Conservation (phyloP, 2,888 invertebrate genomes). For the Cenopis cana region DNA sequence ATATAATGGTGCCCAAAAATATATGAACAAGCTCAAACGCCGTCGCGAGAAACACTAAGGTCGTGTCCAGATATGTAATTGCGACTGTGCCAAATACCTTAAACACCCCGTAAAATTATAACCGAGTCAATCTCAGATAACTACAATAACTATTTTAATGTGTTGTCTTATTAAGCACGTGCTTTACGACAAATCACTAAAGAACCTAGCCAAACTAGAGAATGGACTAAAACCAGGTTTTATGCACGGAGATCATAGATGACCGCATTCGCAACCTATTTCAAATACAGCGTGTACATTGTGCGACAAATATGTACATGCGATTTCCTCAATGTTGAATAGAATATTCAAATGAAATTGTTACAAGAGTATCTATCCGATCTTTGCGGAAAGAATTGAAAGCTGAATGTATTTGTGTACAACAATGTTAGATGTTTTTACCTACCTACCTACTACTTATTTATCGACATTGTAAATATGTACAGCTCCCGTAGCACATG, state of each 20-base stretch:
- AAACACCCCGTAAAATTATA: no score
- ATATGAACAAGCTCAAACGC: neutral
- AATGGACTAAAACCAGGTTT: neutral
- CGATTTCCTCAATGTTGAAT: no score
- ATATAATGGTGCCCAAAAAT: neutral
- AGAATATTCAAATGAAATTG: neutral
- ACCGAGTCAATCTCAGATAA: no score
- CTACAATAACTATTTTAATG: neutral
- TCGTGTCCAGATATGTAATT: neutral
- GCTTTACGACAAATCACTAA: neutral
- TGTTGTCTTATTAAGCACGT: neutral
- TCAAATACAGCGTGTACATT: neutral
- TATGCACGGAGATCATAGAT: neutral
- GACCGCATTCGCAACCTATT: neutral
- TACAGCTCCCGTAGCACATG: no score
- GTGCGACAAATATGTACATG: neutral
- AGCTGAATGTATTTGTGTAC: no score
- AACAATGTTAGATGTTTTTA: no score
- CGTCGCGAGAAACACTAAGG: neutral
- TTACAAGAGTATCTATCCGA: no score
- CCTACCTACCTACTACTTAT: no score
- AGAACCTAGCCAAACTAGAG: neutral
- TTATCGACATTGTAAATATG: no score
- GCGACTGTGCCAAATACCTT: no score
- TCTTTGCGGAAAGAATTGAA: neutral